Evolutionary conservation across 2,113 vertebrate genomes (phyloP).

Genomic region (Scophthalmus maximus): DNA sequence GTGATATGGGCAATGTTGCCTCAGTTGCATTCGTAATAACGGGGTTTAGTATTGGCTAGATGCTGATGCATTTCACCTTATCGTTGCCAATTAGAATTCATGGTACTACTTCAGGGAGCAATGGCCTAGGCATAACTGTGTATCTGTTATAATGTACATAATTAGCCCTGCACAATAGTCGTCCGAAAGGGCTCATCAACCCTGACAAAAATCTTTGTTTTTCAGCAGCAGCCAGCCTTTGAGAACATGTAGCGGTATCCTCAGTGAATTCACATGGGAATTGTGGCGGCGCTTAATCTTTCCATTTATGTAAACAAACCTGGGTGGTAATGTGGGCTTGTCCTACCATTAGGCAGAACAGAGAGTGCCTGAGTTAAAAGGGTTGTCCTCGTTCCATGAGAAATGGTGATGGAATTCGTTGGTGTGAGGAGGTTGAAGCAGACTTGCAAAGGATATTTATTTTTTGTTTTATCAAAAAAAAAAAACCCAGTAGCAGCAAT

Average conservation of each 20-base stretch:
- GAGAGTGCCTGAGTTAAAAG: slow-evolving; percentile 51
- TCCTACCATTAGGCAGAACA: slow-evolving; percentile 51
- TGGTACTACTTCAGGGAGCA: slow-evolving; percentile 57
- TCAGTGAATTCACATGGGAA: slow-evolving; percentile 70
- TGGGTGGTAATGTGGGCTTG: slow-evolving; percentile 56
- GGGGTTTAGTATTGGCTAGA: slow-evolving; percentile 47
- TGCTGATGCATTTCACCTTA: slow-evolving; percentile 58
- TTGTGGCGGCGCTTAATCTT: slow-evolving; percentile 63
- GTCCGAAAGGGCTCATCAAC: slow-evolving; percentile 70
- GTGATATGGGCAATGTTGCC: slow-evolving; percentile 60
- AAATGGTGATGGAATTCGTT: slow-evolving; percentile 44
- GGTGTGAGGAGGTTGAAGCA: slow-evolving; percentile 38
- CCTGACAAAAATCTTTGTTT: slow-evolving; percentile 67
- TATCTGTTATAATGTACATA: slow-evolving; percentile 61
- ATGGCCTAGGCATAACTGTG: slow-evolving; percentile 62
- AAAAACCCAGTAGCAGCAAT: no score
- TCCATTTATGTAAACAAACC: slow-evolving; percentile 73
- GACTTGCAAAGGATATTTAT: slow-evolving; percentile 17
- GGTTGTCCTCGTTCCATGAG: slow-evolving; percentile 39
- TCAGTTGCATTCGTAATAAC: slow-evolving; percentile 60
- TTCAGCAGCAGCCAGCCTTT: slow-evolving; percentile 50
- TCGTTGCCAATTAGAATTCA: slow-evolving; percentile 67
- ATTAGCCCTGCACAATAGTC: slow-evolving; percentile 58
- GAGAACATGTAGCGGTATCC: slow-evolving; percentile 57
- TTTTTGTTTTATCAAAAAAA: no score